phyloP scores from a whole-genome alignment of 2,797 vertebrate species.

The Novumbra hubbsi region DNA sequence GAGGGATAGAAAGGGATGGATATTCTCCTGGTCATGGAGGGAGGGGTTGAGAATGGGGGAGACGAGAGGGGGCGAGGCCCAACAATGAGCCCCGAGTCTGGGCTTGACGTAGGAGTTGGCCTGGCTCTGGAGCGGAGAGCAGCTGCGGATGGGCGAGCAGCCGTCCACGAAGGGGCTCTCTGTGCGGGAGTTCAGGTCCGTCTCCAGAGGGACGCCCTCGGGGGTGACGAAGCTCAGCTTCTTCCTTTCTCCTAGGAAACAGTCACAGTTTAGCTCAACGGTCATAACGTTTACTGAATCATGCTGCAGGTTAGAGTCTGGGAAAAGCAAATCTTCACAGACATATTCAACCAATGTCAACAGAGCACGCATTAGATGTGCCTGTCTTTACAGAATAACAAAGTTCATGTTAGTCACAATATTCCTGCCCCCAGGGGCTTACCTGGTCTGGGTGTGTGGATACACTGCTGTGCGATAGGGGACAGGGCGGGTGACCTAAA shows the following conservation, averaged over 20 bases:
- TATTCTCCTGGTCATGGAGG: conserved; percentile 67
- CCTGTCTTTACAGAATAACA: background rate
- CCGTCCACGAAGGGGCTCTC: conserved; percentile 89
- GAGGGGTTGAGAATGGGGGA: conserved; percentile 75
- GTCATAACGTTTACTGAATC: background rate
- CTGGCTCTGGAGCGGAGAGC: conserved; percentile 74
- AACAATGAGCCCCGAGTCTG: conserved; percentile 62
- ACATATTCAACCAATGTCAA: background rate
- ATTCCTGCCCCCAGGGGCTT: conserved; percentile 4
- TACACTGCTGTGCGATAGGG: conserved; percentile 78
- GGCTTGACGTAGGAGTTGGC: conserved; percentile 58
- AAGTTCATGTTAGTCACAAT: background rate
- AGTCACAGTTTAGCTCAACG: background rate
- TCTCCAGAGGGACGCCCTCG: conserved; percentile 62
- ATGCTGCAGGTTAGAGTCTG: background rate
- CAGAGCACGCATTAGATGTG: background rate
- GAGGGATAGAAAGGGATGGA: conserved; percentile 42
- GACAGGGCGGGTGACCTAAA: conserved; percentile 84
- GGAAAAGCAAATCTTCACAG: background rate
- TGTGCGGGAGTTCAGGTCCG: conserved; percentile 62
- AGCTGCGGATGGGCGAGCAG: conserved; percentile 90
- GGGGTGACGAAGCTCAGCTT: conserved; percentile 78
- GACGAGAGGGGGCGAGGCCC: conserved; percentile 70
- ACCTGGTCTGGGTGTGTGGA: conserved; percentile 83
- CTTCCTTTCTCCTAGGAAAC: conserved; percentile 75